Evolutionary conservation across 2,888 invertebrate species (phyloP).

Genomic region (Phlogophora meticulosa): DNA sequence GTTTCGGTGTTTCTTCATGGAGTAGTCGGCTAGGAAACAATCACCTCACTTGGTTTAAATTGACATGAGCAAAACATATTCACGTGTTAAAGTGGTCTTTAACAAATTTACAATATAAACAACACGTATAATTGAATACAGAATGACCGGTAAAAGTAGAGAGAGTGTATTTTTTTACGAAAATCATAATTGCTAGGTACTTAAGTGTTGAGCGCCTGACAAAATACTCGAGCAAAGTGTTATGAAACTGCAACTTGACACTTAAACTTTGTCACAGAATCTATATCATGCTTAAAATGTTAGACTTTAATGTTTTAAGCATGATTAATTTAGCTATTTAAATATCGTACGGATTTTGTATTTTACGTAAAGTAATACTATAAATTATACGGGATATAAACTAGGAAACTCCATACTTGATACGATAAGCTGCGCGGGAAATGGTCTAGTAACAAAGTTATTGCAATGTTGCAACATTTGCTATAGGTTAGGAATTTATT

Average conservation of each 20-base stretch:
- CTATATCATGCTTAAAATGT: too few species aligned
- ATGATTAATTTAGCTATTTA: not conserved
- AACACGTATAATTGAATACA: too few species aligned
- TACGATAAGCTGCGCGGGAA: conserved; percentile 38
- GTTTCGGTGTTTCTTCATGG: too few species aligned
- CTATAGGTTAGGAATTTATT: conserved; percentile 26
- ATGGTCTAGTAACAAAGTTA: conserved; percentile 40
- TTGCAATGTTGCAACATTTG: conserved; percentile 10
- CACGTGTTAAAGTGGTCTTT: too few species aligned
- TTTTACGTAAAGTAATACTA: not conserved
- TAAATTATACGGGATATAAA: conserved; percentile 12
- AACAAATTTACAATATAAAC: too few species aligned
- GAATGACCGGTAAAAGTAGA: too few species aligned
- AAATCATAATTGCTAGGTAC: not conserved
- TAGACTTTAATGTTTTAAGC: conserved; percentile 4
- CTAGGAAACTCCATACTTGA: conserved; percentile 11
- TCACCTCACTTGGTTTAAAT: too few species aligned
- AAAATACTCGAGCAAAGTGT: conserved; percentile 19
- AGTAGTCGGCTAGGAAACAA: too few species aligned
- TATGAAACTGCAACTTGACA: conserved; percentile 9
- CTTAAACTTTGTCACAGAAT: not conserved
- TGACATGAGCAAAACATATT: too few species aligned
- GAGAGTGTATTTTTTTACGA: too few species aligned
- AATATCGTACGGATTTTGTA: not conserved
- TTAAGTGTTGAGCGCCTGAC: conserved; percentile 21